Percentiles rank a stretch among this genome's conserved stretches.
phyloP scores from a whole-genome alignment of 2,888 invertebrate genomes.

The Acleris emargana region DNA sequence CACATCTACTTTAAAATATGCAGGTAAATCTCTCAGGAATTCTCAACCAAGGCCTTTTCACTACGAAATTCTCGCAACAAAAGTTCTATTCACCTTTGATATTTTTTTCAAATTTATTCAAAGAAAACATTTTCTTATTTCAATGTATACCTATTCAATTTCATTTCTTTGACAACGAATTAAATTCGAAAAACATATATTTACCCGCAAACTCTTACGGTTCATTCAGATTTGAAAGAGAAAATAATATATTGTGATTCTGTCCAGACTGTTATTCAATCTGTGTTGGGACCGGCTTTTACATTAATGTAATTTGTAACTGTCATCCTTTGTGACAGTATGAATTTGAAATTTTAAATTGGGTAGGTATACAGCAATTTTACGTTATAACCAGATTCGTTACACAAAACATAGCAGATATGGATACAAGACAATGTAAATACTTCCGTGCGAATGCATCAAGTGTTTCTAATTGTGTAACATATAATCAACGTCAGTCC shows the following conservation, averaged over 20 bases:
- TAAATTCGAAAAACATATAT: constrained; percentile 16
- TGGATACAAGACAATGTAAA: background rate
- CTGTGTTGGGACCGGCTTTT: constrained; percentile 24
- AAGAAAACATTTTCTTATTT: constrained; percentile 2
- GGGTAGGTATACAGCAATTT: background rate
- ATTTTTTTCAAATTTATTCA: constrained; percentile 8
- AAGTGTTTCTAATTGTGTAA: background rate
- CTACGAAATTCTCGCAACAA: constrained; percentile 4
- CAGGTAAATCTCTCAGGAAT: constrained; percentile 14
- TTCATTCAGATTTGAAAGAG: constrained; percentile 12
- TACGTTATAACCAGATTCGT: background rate
- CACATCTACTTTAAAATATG: constrained; percentile 19
- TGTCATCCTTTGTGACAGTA: constrained; percentile 33
- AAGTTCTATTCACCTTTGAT: constrained; percentile 5
- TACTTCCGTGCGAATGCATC: no score
- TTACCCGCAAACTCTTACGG: background rate
- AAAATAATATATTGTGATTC: constrained; percentile 29
- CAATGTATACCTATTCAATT: background rate
- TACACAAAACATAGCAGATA: no score
- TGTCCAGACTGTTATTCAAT: constrained; percentile 31
- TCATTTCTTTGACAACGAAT: constrained; percentile 11
- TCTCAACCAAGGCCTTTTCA: constrained; percentile 7
- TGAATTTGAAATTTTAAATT: constrained; percentile 27
- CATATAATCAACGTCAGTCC: constrained; percentile 10
- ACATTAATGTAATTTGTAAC: constrained; percentile 33